Evolutionary conservation across 2,888 invertebrate species (phyloP).

Genomic region (Phengaris alcon): DNA sequence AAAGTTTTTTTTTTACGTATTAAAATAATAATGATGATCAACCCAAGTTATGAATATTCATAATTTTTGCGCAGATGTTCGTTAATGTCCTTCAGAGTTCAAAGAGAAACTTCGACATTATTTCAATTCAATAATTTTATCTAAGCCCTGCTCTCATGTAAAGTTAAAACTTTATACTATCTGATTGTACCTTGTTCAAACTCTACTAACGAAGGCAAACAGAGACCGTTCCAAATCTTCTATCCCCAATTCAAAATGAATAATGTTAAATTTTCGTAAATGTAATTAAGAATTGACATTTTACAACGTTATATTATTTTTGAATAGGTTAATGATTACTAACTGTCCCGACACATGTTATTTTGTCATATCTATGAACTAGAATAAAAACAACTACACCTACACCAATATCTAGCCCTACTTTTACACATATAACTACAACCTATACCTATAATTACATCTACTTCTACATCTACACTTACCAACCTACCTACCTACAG

Average conservation of each 20-base stretch:
- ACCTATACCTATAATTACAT: too few species aligned
- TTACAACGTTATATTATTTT: not conserved
- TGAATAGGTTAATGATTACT: not conserved
- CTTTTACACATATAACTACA: too few species aligned
- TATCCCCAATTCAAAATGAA: not conserved
- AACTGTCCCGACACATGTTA: too few species aligned
- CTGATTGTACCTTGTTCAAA: conserved; percentile 19
- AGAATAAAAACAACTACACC: too few species aligned
- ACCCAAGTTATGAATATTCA: too few species aligned
- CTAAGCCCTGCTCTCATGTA: not conserved
- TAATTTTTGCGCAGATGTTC: not conserved
- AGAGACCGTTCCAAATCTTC: conserved; percentile 7
- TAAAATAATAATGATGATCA: too few species aligned
- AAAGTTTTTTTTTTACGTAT: too few species aligned
- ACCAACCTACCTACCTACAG: too few species aligned
- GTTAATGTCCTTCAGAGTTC: not conserved
- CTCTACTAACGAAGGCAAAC: conserved; percentile 17
- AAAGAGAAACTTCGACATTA: conserved; percentile 7
- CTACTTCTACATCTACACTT: too few species aligned
- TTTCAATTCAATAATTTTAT: not conserved
- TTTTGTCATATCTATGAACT: too few species aligned
- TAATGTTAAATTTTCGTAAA: not conserved
- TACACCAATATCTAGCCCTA: too few species aligned
- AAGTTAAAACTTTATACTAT: conserved; percentile 10
- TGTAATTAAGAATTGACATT: not conserved